phyloP scores from a whole-genome alignment of 2,888 invertebrate species.

The Priocnemis perturbator region DNA sequence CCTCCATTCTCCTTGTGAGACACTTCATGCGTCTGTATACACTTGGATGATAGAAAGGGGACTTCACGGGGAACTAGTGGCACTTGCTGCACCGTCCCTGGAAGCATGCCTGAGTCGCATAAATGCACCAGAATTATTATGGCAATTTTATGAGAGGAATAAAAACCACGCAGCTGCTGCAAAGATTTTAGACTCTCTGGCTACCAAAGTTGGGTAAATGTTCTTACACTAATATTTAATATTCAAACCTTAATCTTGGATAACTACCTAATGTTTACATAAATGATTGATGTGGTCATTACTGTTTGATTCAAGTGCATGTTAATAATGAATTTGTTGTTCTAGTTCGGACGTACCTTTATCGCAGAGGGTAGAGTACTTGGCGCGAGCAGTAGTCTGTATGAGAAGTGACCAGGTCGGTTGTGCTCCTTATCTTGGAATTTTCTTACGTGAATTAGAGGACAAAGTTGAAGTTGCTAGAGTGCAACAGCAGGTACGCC shows the following conservation, averaged over 20 bases:
- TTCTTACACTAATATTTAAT: neutral
- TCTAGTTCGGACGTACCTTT: constrained; percentile 85
- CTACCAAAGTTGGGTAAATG: constrained; percentile 82
- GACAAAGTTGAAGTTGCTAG: constrained; percentile 95
- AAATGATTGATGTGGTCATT: neutral
- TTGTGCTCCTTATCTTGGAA: constrained; percentile 83
- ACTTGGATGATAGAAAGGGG: constrained; percentile 92
- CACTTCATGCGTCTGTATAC: constrained; percentile 93
- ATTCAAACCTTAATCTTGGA: no score
- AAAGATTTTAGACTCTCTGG: constrained; percentile 90
- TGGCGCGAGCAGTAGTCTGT: constrained; percentile 96
- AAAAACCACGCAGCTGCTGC: constrained; percentile 95
- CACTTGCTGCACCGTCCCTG: constrained; percentile 82
- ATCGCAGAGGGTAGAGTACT: constrained; percentile 89
- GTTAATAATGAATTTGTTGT: constrained; percentile 73
- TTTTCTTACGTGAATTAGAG: constrained; percentile 91
- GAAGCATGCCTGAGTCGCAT: constrained; percentile 83
- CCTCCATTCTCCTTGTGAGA: constrained; percentile 86
- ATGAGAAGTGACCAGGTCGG: constrained; percentile 91
- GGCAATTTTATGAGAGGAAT: constrained; percentile 97
- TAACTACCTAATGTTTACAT: no score
- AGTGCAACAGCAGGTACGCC: constrained; percentile 81
- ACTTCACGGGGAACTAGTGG: constrained; percentile 83
- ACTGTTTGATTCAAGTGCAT: constrained; percentile 77
- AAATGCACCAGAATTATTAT: constrained; percentile 78